Conservation (phyloP, 2,113 vertebrate genomes). For the Eptatretus burgeri region DNA sequence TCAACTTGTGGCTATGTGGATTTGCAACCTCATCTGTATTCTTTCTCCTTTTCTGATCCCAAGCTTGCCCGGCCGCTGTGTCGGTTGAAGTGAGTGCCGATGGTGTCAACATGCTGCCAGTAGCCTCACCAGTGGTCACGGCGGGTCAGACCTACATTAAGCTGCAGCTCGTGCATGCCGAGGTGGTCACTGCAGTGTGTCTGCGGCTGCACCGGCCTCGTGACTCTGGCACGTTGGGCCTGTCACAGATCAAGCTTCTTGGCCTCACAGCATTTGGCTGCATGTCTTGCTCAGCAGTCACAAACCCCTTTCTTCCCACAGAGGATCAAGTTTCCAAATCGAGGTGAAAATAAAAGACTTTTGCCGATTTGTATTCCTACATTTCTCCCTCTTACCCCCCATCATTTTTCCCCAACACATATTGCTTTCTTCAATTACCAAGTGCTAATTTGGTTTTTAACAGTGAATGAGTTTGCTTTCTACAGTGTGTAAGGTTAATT, state of each 20-base stretch:
- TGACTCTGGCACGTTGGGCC: constrained; percentile 70
- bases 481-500: no score
- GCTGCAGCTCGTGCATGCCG: constrained; percentile 85
- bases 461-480: no score
- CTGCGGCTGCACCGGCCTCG: constrained; percentile 69
- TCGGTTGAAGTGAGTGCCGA: constrained; percentile 95
- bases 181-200: constrained; percentile 83
- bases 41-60: constrained; percentile 8
- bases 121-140: constrained; percentile 75
- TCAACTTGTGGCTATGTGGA: neutral
- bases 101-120: constrained; percentile 78
- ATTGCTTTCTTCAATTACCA: no score
- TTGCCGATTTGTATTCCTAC: no score
- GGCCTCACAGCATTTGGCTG: constrained; percentile 85
- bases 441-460: no score
- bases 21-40: neutral
- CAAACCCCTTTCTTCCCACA: constrained; percentile 86
- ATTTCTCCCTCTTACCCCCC: no score
- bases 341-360: constrained; percentile 27
- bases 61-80: constrained; percentile 82
- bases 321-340: constrained; percentile 98
- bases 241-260: constrained; percentile 81
- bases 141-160: constrained; percentile 93
- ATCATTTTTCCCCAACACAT: no score
- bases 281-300: constrained; percentile 85